Base-by-base conservation (phyloP, 2,888 invertebrate species). In the Melanostoma scalare region DNA sequence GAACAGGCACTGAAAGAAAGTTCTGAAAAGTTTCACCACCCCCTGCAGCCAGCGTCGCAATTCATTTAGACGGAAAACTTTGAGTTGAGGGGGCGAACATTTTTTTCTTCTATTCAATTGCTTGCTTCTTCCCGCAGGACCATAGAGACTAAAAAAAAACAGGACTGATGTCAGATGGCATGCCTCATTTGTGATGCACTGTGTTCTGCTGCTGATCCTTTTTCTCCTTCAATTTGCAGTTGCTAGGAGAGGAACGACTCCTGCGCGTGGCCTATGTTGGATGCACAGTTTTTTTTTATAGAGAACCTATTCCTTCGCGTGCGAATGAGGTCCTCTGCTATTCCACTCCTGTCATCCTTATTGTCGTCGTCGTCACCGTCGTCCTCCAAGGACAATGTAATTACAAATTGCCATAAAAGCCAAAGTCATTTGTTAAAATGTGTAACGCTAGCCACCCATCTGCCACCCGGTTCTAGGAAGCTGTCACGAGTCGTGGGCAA, bases 331-430 rank as follows among this genome's bases (percentile, higher is more conserved):
- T 58, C 38, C 38, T 48, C 50, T 63, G 38, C 50, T 50, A 31
- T 76, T 46, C 42, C 55, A 6, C 42, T 71, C 60, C 44, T 78
- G 67, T 48, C 60, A 33, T 55, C 50, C 60, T 63, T 38, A 63
- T 63, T 63, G 68, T 65, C 48, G 61, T 50, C 46, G 30, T 74
- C 63, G 31, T 42, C 36, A n/a, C 68, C 36, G 42, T 52, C 55
- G 65, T 74, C 65, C 84, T 71, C 84, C 33, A 55, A 79, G 84
- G 84, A 84, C 84, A 84, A 84, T 84, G 84, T 84, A 79, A 84
- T 84, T 84, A 84, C 84, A 84, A 84, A 84, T 79, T 79, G 84
- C 84, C 69, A 84, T 84, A 84, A 84, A 84, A 84, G 84, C 84
- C 84, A 84, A 73, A 79, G 84, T 84, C 84, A 84, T 84, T 84